phyloP scores from a whole-genome alignment of 2,797 vertebrate species.

The Chromis chromis region DNA sequence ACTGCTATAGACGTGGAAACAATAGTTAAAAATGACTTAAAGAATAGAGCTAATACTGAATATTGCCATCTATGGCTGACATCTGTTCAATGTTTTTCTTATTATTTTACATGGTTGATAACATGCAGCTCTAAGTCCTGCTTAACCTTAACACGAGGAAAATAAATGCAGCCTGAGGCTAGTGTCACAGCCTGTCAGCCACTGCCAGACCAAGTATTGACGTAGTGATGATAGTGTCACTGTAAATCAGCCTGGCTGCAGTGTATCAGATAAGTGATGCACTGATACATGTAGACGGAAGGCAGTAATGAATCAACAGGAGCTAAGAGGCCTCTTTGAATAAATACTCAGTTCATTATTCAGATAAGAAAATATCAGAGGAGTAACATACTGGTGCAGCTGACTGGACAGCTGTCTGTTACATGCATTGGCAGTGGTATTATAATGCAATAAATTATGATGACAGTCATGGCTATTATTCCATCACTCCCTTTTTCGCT shows the following conservation, averaged over 20 bases:
- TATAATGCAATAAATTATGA: slow-evolving; percentile 41
- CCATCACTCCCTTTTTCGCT: slow-evolving; percentile 27
- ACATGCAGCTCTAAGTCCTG: slow-evolving; percentile 15
- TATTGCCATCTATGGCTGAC: not conserved
- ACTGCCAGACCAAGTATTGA: slow-evolving; percentile 15
- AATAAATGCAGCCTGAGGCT: slow-evolving; percentile 21
- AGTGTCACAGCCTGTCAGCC: slow-evolving; percentile 21
- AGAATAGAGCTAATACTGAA: not conserved
- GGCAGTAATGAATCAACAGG: slow-evolving; percentile 36
- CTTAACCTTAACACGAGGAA: slow-evolving; percentile 21
- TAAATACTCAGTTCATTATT: slow-evolving; percentile 34
- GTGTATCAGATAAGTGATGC: slow-evolving; percentile 44
- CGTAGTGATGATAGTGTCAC: slow-evolving; percentile 30
- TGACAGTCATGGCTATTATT: slow-evolving; percentile 51
- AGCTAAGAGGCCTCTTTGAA: slow-evolving; percentile 31
- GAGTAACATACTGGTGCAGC: slow-evolving; percentile 16
- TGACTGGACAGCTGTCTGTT: slow-evolving; percentile 28
- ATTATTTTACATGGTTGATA: not conserved
- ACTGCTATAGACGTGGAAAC: not conserved
- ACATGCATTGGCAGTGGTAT: slow-evolving; percentile 22
- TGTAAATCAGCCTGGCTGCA: slow-evolving; percentile 50
- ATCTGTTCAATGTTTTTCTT: not conserved
- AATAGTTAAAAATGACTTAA: not conserved
- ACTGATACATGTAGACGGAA: slow-evolving; percentile 38
- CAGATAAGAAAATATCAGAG: slow-evolving; percentile 46